phyloP scores from a whole-genome alignment of 1,140 invertebrate species.

The Drosophila ercepeae region DNA sequence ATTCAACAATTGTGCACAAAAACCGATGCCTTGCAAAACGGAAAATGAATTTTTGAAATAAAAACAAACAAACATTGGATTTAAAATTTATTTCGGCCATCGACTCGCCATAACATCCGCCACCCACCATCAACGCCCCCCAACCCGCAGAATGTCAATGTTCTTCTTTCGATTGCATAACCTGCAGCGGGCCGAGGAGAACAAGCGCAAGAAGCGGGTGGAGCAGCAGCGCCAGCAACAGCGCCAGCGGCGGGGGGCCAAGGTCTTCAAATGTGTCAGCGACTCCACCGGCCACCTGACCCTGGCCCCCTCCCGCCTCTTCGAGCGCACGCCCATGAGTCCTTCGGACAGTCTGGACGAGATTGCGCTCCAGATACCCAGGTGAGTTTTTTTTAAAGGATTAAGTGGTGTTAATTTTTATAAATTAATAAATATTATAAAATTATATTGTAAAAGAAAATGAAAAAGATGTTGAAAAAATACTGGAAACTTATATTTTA shows the following conservation, averaged over 20 bases:
- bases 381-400: constrained; percentile 85
- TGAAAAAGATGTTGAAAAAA: not conserved
- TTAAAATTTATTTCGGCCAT: constrained; percentile 41
- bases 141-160: constrained; percentile 90
- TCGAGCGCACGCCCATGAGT: constrained; percentile 91
- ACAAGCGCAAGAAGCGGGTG: constrained; percentile 85
- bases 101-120: constrained; percentile 35
- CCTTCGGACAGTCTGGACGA: constrained; percentile 95
- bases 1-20: constrained; percentile 23
- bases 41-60: constrained; percentile 11
- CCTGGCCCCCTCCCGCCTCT: constrained; percentile 90
- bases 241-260: constrained; percentile 83
- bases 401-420: no score
- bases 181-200: constrained; percentile 92
- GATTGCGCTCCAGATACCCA: constrained; percentile 95
- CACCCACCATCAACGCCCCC: not conserved
- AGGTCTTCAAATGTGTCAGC: constrained; percentile 84
- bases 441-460: not conserved
- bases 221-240: constrained; percentile 85
- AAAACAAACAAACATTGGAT: constrained; percentile 28
- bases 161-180: constrained; percentile 97
- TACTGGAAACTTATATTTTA: not conserved
- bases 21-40: constrained; percentile 10
- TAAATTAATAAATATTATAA: not conserved
- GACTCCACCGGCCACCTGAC: constrained; percentile 85